Evolutionary conservation across 2,888 invertebrate genomes (phyloP), one percentile per base, ranked within the genome.

Genomic region (Erebia ligea): DNA sequence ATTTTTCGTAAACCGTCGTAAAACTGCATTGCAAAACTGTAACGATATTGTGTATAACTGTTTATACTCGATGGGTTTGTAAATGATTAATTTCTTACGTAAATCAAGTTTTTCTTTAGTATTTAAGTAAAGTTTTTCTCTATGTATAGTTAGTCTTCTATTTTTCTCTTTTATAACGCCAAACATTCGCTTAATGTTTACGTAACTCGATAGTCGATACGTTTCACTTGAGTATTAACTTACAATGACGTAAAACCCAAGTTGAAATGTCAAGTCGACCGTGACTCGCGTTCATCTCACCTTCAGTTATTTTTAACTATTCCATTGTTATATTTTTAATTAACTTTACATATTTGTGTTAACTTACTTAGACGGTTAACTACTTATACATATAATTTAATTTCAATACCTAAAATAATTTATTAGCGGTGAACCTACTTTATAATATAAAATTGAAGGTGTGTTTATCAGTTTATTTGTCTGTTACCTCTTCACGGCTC

Each of bases 171-270:
- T 25, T 21, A 59, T 59, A 59, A 40, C 40, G 40, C 34, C 62
- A 45, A 61, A 48, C 48, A 21, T 9, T 48, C 48, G 13, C 50
- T 58, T 59, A 63, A n/a, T 34, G 8, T 71, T 73, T 59, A 73
- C 68, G 45, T 70, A 71, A 73, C 15, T 6, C 65, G 69, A 62
- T 62, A 62, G 19, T 10, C 57, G 59, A 64, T 50, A 57, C 63
- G n/a, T 56, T 45, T 66, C 56, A 56, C 62, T 62, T 48, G 34
- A 34, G 34, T 6, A 45, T 9, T n/a, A 48, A 50, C 48, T 63
- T 50, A 25, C n/a, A 69, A 50, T 74, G 70, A 75, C 73, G 70
- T 70, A 73, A 75, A 62, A 75, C 69, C 70, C 74, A 73, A 76
- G 71, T 71, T 68, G 42, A 62, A 70, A 34, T 68, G 63, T 61